A percentile compares a stretch with the other conserved stretches of the same genome.
Evolutionary conservation across 2,888 invertebrate species (phyloP).

Genomic region (Sepiola atlantica): DNA sequence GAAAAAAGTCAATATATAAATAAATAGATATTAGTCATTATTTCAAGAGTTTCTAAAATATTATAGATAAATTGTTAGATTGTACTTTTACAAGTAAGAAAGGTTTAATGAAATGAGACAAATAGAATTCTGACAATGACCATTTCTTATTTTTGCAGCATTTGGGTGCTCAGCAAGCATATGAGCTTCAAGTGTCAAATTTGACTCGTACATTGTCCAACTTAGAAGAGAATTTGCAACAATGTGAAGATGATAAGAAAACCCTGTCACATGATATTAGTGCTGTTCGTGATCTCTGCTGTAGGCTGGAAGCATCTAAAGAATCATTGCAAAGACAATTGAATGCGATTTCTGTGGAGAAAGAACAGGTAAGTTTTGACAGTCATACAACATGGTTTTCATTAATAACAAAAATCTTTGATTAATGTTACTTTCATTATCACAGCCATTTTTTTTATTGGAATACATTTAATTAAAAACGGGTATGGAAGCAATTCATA

Average conservation of each 20-base stretch:
- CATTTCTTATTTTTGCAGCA: conserved; percentile 60
- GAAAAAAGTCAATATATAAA: too few species aligned
- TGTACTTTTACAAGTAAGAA: too few species aligned
- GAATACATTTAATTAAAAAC: too few species aligned
- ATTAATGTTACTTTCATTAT: too few species aligned
- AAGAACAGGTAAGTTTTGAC: conserved; percentile 69
- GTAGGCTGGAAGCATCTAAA: conserved; percentile 72
- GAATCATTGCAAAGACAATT: conserved; percentile 73
- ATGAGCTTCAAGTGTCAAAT: conserved; percentile 72
- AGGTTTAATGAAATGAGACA: too few species aligned
- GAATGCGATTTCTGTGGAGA: conserved; percentile 70
- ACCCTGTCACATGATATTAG: conserved; percentile 71
- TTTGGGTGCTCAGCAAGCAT: conserved; percentile 68
- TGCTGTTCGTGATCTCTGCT: conserved; percentile 72
- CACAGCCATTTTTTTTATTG: too few species aligned
- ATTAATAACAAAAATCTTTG: too few species aligned
- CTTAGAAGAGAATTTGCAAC: conserved; percentile 69
- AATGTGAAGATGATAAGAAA: conserved; percentile 71
- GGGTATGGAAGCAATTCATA: too few species aligned
- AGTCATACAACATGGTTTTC: neutral
- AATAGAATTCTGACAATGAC: too few species aligned
- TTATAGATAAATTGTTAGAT: too few species aligned
- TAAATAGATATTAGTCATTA: too few species aligned
- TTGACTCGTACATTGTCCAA: conserved; percentile 70
- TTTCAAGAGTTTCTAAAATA: too few species aligned